phyloP scores from a whole-genome alignment of 2,113 vertebrate species.

The Oxyruncus cristatus region DNA sequence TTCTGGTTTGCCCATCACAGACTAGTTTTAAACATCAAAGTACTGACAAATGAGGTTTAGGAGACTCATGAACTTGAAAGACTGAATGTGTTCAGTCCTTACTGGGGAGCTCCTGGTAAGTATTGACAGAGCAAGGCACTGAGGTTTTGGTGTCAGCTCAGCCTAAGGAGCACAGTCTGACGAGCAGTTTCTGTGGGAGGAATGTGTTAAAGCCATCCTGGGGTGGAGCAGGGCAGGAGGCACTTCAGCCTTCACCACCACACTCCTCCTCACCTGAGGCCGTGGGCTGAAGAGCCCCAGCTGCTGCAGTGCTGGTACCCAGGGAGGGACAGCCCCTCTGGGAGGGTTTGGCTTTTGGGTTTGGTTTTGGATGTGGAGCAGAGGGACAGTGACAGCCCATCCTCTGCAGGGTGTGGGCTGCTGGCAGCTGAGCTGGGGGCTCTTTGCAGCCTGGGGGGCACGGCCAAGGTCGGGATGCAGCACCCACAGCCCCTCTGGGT shows the following conservation, averaged over 20 bases:
- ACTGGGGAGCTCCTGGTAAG: background rate
- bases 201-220: background rate
- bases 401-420: fast-evolving
- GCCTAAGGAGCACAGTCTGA: background rate
- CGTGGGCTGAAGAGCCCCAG: background rate
- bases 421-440: background rate
- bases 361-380: background rate
- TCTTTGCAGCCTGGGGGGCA: background rate
- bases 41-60: background rate
- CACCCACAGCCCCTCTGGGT: fast-evolving
- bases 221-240: background rate
- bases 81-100: background rate
- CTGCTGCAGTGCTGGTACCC: background rate
- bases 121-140: background rate
- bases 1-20: conserved; percentile 36
- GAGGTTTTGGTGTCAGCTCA: background rate
- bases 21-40: conserved; percentile 24
- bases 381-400: fast-evolving
- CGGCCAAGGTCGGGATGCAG: background rate
- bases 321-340: background rate
- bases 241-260: background rate
- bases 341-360: background rate
- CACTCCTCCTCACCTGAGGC: background rate
- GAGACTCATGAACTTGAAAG: background rate
- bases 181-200: background rate